These are phyloP conservation scores for Dasyprocta punctata DNA, from an alignment of 2,113 vertebrate genomes.

Conservation along the genomic window DNA sequence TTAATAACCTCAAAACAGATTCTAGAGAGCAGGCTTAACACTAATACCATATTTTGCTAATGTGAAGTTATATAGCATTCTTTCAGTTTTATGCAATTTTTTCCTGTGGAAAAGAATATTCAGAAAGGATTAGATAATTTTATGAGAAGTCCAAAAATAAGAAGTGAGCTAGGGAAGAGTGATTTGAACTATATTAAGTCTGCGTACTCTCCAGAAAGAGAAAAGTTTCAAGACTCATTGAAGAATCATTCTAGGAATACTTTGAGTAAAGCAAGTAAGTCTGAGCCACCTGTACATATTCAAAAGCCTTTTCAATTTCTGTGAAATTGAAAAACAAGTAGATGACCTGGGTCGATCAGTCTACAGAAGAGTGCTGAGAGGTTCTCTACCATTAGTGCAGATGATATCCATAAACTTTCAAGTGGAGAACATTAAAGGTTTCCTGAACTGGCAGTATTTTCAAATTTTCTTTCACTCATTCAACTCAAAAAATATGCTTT, in stretches of 20 bases:
- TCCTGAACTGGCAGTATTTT: slow-evolving; percentile 9
- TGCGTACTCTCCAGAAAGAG: neutral
- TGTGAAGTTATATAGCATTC: neutral
- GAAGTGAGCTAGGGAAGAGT: neutral
- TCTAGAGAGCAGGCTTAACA: neutral
- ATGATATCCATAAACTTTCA: neutral
- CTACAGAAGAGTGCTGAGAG: neutral
- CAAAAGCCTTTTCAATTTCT: neutral
- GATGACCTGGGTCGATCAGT: fast-evolving
- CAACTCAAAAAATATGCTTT: neutral
- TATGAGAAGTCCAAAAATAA: slow-evolving; percentile 40
- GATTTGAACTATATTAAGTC: slow-evolving; percentile 4
- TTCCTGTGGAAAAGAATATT: slow-evolving; percentile 4
- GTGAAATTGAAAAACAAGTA: neutral
- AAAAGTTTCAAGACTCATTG: neutral
- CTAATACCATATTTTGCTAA: neutral
- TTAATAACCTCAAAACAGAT: neutral
- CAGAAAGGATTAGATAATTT: slow-evolving; percentile 27
- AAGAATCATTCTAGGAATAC: slow-evolving; percentile 6
- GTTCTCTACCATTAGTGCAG: neutral
- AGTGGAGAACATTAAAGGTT: neutral
- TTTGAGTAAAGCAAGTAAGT: neutral
- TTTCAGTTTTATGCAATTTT: neutral
- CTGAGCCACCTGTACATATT: neutral
- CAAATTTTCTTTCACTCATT: neutral